Evolutionary conservation across 2,888 invertebrate genomes (phyloP), one percentile per base, ranked within the genome.

Genomic region (Tenthredo notha): DNA sequence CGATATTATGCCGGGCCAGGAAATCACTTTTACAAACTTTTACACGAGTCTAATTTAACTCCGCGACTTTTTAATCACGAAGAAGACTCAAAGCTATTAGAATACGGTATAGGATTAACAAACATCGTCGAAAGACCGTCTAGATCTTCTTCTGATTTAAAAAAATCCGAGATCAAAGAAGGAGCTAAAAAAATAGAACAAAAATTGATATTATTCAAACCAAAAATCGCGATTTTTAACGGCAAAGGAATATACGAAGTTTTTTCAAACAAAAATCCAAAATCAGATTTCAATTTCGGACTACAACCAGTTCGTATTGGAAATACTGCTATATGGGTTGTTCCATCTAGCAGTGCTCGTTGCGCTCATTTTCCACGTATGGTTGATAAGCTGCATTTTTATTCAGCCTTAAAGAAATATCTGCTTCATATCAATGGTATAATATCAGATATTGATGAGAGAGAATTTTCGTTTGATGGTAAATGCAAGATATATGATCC

Each of bases 1-100:
- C 89, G 92, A 86, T 93, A 93, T 87, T 93, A 93, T 74, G 93
- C 93, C 5, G 93, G 93, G 12, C 92, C 92, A 4, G 93, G 93
- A 15, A 93, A 93, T 89, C 93, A 93, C 86, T 93, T 93, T 84
- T 93, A 93, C 80, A 93, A 92, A 86, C 89, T 93, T n/a, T 85
- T 93, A 6, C 89, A 91, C 50, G 91, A 88, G 15, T 93, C 93
- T 2, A 90, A 88, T 10, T 85, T 93, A 15, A 88, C 91, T 1
- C 91, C 93, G 9, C 85, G 85, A 78, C 88, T 87, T 25, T 84
- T 93, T 1, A 91, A 85, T 72, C 92, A 89, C 43, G 92, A 92
- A 74, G 90, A 92, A 84, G 93, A 93, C 85, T 87, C 89, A 10
- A 90, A 91, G 33, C 88, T 93, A 6, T 87, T 89, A 9, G 84